phyloP scores from a whole-genome alignment of 2,797 vertebrate species.

The Chaetodon trifasciatus region DNA sequence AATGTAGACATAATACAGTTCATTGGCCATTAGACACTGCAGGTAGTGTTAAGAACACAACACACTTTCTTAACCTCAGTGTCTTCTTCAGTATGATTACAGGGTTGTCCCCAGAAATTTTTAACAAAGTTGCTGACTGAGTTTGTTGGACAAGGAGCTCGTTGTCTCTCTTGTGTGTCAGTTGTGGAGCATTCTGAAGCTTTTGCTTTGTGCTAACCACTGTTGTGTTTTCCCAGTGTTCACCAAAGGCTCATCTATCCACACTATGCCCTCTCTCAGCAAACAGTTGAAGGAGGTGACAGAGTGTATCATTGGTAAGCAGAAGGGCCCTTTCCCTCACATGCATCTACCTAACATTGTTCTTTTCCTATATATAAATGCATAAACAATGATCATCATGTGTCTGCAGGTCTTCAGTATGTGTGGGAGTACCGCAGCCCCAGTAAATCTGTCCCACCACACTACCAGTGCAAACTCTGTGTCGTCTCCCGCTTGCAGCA shows the following conservation, averaged over 20 bases:
- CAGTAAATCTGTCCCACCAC: slow-evolving; percentile 84
- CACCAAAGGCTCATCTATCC: slow-evolving; percentile 76
- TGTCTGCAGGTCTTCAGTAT: slow-evolving; percentile 85
- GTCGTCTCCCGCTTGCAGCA: slow-evolving; percentile 81
- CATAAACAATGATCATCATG: slow-evolving; percentile 8
- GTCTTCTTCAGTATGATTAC: slow-evolving; percentile 1
- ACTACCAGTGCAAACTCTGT: slow-evolving; percentile 88
- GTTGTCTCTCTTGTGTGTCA: slow-evolving; percentile 10
- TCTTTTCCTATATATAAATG: background rate
- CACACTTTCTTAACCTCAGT: background rate
- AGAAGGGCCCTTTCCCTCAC: background rate
- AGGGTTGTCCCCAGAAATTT: background rate
- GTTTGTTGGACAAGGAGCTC: slow-evolving; percentile 12
- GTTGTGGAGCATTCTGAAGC: background rate
- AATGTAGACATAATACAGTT: slow-evolving; percentile 16
- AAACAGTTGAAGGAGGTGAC: slow-evolving; percentile 77
- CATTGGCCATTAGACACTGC: slow-evolving; percentile 10
- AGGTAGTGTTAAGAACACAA: slow-evolving; percentile 20
- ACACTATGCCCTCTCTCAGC: slow-evolving; percentile 81
- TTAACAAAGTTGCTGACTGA: background rate
- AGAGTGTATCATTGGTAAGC: slow-evolving; percentile 83
- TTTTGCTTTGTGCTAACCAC: slow-evolving; percentile 51
- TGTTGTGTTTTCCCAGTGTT: slow-evolving; percentile 76
- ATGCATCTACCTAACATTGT: background rate
- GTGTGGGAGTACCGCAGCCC: slow-evolving; percentile 90